Evolutionary conservation across 2,797 vertebrate species (phyloP).

Genomic region (Dendrocincla tyrannina): DNA sequence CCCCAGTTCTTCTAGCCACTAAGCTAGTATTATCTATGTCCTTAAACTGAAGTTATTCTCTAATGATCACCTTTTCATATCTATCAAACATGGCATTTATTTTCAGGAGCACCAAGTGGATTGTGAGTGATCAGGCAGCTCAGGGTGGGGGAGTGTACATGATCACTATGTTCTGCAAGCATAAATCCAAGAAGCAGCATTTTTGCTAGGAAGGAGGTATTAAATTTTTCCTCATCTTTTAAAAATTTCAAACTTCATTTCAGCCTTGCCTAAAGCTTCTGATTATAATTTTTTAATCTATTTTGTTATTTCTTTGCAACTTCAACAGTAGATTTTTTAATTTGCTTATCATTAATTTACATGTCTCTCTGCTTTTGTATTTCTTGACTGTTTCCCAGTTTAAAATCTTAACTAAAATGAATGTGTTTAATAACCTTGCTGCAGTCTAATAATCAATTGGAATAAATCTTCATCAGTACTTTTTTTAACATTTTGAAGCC

Average conservation of each 20-base stretch:
- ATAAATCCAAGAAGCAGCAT: neutral
- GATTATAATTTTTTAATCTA: neutral
- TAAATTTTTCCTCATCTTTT: neutral
- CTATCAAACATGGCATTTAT: neutral
- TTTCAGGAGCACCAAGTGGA: neutral
- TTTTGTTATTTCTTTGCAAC: neutral
- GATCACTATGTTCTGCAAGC: neutral
- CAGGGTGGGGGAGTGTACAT: neutral
- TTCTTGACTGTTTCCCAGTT: neutral
- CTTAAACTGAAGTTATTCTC: neutral
- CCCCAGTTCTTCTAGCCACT: neutral
- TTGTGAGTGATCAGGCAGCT: neutral
- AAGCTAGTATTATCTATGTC: neutral
- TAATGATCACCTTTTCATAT: neutral
- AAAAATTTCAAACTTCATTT: neutral
- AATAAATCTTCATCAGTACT: neutral
- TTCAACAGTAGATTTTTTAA: neutral
- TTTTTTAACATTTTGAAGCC: neutral
- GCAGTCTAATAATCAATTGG: neutral
- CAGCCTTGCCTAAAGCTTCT: neutral
- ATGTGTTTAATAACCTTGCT: slow-evolving; percentile 45
- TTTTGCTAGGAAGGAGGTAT: neutral
- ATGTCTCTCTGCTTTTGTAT: neutral
- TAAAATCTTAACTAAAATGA: slow-evolving; percentile 46
- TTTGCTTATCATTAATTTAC: slow-evolving; percentile 29